phyloP scores from a whole-genome alignment of 1,140 invertebrate species.

The Tetramorium alpestre region DNA sequence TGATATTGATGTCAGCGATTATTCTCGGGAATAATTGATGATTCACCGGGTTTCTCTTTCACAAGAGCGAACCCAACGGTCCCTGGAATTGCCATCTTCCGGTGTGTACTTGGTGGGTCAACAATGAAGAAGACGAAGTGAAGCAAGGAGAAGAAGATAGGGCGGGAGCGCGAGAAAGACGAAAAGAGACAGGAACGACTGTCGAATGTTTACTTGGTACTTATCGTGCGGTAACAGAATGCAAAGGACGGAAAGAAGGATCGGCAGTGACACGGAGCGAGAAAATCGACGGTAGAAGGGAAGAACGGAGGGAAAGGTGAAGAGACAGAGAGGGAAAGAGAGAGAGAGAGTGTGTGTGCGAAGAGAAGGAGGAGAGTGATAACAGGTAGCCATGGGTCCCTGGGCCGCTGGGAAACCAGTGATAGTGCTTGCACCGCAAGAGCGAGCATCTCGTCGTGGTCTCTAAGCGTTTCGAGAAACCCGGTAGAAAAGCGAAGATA shows the following conservation, averaged over 20 bases:
- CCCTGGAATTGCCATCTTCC: conserved; percentile 40
- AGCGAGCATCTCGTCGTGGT: conserved; percentile 65
- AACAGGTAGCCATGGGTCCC: conserved; percentile 78
- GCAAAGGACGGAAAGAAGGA: conserved; percentile 48
- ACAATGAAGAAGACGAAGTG: conserved; percentile 25
- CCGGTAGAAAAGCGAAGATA: neutral
- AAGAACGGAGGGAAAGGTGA: conserved; percentile 36
- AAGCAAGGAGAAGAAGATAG: conserved; percentile 7
- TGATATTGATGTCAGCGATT: conserved; percentile 33
- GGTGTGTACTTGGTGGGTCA: conserved; percentile 29
- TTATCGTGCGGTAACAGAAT: conserved; percentile 72
- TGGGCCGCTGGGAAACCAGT: conserved; percentile 72
- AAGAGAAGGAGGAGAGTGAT: conserved; percentile 70
- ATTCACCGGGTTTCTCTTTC: conserved; percentile 24
- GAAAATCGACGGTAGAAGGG: conserved; percentile 35
- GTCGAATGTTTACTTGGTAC: conserved; percentile 68
- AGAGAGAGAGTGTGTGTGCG: conserved; percentile 3
- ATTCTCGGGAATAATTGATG: conserved; percentile 39
- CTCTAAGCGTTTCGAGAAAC: conserved; percentile 5
- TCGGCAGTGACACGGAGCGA: conserved; percentile 37
- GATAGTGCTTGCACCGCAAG: conserved; percentile 71
- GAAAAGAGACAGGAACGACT: conserved; percentile 64
- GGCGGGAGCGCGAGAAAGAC: conserved; percentile 57
- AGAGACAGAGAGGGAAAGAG: conserved; percentile 27
- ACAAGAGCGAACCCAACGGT: neutral